A percentile compares a stretch with the other conserved stretches of the same genome.
Conservation (phyloP, 2,888 invertebrate genomes). For the Pycnomerus fuliginosus region DNA sequence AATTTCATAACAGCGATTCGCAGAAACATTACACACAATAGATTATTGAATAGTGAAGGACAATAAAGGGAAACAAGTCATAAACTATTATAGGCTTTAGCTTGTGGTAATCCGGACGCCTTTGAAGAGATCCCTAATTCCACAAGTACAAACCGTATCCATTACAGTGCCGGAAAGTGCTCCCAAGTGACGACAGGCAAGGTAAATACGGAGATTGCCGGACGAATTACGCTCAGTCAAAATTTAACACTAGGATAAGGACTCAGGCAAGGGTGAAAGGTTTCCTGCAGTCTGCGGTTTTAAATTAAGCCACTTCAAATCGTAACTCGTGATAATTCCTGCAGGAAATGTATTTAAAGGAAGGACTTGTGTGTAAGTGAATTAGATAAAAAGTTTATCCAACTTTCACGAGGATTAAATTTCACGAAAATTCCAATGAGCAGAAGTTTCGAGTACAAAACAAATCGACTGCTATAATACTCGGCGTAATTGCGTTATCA, state of each 20-base stretch:
- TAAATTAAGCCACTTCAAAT: no score
- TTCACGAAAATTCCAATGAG: conserved; percentile 3
- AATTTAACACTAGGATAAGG: neutral
- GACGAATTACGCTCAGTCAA: neutral
- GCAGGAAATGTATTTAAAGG: neutral
- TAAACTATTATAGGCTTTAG: neutral
- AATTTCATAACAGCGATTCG: conserved; percentile 1
- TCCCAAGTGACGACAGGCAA: neutral
- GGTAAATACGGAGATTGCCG: neutral
- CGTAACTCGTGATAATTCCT: no score
- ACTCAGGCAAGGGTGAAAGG: no score
- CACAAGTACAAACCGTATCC: neutral
- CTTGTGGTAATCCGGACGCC: neutral
- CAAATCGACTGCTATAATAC: no score
- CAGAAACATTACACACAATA: neutral
- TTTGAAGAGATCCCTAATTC: conserved; percentile 1
- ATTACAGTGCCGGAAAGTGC: conserved; percentile 1
- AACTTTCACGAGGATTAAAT: conserved; percentile 2
- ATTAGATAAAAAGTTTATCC: neutral
- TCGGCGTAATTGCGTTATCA: no score
- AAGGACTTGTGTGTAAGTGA: neutral
- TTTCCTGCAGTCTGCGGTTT: no score
- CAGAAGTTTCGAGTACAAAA: no score
- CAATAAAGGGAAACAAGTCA: conserved; percentile 5
- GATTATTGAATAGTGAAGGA: no score